Evolutionary conservation across 2,888 invertebrate species (phyloP).

Genomic region (Caenorhabditis japonica): DNA sequence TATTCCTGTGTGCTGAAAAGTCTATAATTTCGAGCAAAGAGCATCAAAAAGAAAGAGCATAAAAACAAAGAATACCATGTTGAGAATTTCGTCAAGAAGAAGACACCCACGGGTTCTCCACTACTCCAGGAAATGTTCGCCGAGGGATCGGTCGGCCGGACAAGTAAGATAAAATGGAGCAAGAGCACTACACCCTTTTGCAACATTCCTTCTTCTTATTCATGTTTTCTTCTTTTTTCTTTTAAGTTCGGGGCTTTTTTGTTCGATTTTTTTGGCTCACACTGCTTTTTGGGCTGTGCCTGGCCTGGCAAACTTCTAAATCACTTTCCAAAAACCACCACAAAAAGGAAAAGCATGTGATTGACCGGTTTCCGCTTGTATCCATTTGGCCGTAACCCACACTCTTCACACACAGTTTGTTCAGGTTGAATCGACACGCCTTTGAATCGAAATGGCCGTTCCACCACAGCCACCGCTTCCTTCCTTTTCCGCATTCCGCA

Average conservation of each 20-base stretch:
- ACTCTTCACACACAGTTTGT: conserved; percentile 42
- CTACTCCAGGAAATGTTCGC: conserved; percentile 49
- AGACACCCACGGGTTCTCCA: conserved; percentile 22
- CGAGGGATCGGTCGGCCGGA: conserved; percentile 52
- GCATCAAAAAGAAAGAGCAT: not conserved
- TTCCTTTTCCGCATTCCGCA: conserved; percentile 22
- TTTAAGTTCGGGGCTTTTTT: no score
- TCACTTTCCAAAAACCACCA: not conserved
- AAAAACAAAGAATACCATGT: conserved; percentile 10
- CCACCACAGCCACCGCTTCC: conserved; percentile 3
- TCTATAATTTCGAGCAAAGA: conserved; percentile 1
- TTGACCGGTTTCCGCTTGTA: conserved; percentile 7
- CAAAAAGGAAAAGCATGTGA: conserved; percentile 15
- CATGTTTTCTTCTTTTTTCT: no score
- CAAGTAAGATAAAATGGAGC: conserved; percentile 39
- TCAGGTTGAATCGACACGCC: conserved; percentile 58
- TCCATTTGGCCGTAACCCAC: conserved; percentile 18
- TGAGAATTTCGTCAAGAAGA: conserved; percentile 44
- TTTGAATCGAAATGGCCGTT: no score
- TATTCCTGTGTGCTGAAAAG: conserved; percentile 39
- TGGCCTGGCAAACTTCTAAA: no score
- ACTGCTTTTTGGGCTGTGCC: no score
- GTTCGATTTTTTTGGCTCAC: no score
- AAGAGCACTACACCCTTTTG: not conserved
- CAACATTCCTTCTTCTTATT: no score